phyloP scores from a whole-genome alignment of 2,113 vertebrate genomes.

The Oostethus manadensis region DNA sequence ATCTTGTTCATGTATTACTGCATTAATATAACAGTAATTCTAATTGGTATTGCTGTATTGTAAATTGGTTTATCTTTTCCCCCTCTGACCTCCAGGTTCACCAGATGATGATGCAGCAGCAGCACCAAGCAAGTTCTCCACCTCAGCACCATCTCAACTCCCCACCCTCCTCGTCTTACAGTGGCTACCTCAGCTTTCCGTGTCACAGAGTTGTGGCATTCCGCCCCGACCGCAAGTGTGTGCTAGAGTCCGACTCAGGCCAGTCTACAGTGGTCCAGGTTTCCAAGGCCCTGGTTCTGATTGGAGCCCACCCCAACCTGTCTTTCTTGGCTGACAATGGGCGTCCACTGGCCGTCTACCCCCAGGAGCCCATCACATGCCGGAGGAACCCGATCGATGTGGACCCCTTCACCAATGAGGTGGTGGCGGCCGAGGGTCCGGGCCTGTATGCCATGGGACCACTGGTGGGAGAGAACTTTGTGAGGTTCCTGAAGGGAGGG shows the following conservation, averaged over 20 bases:
- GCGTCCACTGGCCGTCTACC: conserved; percentile 36
- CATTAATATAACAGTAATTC: too few species aligned
- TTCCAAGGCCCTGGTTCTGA: conserved; percentile 73
- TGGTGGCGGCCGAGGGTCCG: conserved; percentile 47
- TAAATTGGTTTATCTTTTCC: too few species aligned
- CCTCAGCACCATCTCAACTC: conserved; percentile 14
- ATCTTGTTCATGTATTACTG: too few species aligned
- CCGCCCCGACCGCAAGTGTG: conserved; percentile 65
- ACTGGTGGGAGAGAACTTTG: conserved; percentile 78
- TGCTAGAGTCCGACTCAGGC: conserved; percentile 63
- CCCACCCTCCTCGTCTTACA: conserved; percentile 51
- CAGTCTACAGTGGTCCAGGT: conserved; percentile 58
- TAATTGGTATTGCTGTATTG: background rate
- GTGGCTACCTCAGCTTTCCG: conserved; percentile 73
- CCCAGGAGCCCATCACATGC: conserved; percentile 61
- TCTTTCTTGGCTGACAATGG: conserved; percentile 66
- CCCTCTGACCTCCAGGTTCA: conserved; percentile 52
- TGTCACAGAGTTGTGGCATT: conserved; percentile 62
- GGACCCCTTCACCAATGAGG: conserved; percentile 68
- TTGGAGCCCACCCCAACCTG: conserved; percentile 73
- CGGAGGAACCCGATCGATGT: conserved; percentile 72
- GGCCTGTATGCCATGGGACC: conserved; percentile 78
- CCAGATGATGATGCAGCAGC: conserved; percentile 79
- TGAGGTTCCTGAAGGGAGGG: conserved; percentile 76
- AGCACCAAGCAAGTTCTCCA: conserved; percentile 29